A percentile compares a stretch with the other conserved stretches of the same genome.
Conservation (phyloP, 2,113 vertebrate genomes). For the Ginglymostoma cirratum region DNA sequence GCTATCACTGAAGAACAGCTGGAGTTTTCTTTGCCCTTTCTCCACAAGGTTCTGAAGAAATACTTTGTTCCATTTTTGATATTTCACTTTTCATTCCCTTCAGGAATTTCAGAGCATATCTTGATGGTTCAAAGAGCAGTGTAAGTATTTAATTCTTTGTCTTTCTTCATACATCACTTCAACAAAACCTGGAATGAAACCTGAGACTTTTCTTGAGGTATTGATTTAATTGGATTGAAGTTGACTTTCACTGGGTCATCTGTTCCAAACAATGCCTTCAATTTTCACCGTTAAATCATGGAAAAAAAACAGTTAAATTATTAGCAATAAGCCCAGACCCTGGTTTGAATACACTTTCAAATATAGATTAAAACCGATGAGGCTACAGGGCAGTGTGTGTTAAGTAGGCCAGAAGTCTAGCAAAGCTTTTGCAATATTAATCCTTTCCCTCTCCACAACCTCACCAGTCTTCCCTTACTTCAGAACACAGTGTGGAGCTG, state of each 20-base stretch:
- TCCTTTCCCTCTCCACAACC: neutral
- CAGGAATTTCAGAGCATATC: too few species aligned
- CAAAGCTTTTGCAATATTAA: neutral
- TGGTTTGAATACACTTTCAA: neutral
- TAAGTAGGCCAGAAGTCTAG: neutral
- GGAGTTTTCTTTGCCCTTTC: neutral
- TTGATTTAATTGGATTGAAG: neutral
- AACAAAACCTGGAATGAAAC: too few species aligned
- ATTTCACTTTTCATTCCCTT: too few species aligned
- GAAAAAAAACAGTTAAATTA: neutral
- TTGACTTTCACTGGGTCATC: neutral
- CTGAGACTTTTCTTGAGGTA: too few species aligned
- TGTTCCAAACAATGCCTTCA: conserved; percentile 6
- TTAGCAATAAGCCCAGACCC: neutral
- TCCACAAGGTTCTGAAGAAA: neutral
- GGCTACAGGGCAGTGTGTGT: neutral
- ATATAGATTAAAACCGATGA: neutral
- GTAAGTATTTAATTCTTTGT: too few species aligned
- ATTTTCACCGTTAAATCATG: neutral
- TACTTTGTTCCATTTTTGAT: too few species aligned
- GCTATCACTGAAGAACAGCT: neutral
- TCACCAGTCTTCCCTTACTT: neutral
- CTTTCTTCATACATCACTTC: too few species aligned
- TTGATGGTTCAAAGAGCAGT: too few species aligned
- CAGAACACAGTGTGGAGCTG: too few species aligned